phyloP scores from a whole-genome alignment of 2,797 vertebrate genomes.

The Eleutherodactylus coqui region DNA sequence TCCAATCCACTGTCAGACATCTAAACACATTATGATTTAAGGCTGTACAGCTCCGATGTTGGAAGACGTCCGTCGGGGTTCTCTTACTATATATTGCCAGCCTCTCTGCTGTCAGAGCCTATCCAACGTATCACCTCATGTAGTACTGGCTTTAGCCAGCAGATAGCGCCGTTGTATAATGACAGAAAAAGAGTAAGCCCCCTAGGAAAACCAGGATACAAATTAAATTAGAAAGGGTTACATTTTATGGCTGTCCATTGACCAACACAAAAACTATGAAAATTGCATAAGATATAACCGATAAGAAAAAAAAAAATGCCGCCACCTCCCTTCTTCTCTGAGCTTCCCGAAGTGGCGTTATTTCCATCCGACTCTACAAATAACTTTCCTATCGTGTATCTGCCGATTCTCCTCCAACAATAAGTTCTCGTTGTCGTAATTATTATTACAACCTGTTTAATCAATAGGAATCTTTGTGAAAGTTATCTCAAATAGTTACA shows the following conservation, averaged over 20 bases:
- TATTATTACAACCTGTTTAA: slow-evolving; percentile 46
- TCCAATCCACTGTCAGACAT: no score
- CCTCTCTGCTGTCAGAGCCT: no score
- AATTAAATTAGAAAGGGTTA: no score
- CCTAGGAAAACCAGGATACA: no score
- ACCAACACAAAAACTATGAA: background rate
- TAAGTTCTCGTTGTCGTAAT: background rate
- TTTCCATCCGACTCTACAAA: background rate
- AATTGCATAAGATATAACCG: background rate
- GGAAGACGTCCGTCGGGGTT: no score
- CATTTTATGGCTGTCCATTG: background rate
- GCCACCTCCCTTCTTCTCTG: background rate
- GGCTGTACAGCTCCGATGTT: no score
- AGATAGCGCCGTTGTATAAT: no score
- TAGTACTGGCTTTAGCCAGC: no score
- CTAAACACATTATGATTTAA: no score
- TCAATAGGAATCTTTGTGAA: slow-evolving; percentile 30
- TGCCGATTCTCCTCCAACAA: slow-evolving; percentile 13
- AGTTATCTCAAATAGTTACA: slow-evolving; percentile 40
- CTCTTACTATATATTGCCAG: no score
- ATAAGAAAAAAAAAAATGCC: background rate
- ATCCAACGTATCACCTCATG: no score
- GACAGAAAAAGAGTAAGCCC: no score
- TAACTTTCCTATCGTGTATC: slow-evolving; percentile 9
- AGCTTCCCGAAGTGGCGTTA: background rate